phyloP scores from a whole-genome alignment of 2,797 vertebrate genomes.

The Pterois miles region DNA sequence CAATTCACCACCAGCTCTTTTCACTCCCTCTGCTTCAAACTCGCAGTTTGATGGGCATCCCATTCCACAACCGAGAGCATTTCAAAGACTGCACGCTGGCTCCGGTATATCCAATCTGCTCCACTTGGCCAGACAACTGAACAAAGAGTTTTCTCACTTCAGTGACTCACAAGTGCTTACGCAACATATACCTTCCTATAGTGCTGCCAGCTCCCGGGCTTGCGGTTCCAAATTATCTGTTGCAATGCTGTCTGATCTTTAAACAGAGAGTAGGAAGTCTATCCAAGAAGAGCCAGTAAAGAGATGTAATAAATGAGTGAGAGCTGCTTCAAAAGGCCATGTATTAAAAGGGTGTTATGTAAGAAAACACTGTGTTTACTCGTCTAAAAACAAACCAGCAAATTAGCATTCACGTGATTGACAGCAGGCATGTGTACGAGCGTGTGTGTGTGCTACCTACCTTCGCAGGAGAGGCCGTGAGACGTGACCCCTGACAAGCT shows the following conservation, averaged over 20 bases:
- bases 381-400: background rate
- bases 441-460: slow-evolving; percentile 74
- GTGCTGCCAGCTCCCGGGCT: background rate
- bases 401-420: background rate
- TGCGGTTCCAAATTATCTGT: background rate
- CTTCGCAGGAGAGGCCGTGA: slow-evolving; percentile 98
- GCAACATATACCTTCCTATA: slow-evolving; percentile 3
- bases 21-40: slow-evolving; percentile 12
- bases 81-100: slow-evolving; percentile 29
- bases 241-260: background rate
- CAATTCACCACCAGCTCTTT: background rate
- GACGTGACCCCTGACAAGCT: slow-evolving; percentile 98
- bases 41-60: slow-evolving; percentile 18
- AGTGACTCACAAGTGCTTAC: slow-evolving; percentile 17
- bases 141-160: slow-evolving; percentile 19
- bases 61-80: slow-evolving; percentile 3
- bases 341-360: background rate
- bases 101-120: slow-evolving; percentile 9
- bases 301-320: background rate
- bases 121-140: background rate
- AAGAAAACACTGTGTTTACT: background rate
- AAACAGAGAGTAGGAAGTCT: background rate
- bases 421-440: background rate
- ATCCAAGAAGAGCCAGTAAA: background rate
- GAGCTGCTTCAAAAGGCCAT: background rate